phyloP scores from a whole-genome alignment of 2,888 invertebrate genomes.

The Heliconius erato region DNA sequence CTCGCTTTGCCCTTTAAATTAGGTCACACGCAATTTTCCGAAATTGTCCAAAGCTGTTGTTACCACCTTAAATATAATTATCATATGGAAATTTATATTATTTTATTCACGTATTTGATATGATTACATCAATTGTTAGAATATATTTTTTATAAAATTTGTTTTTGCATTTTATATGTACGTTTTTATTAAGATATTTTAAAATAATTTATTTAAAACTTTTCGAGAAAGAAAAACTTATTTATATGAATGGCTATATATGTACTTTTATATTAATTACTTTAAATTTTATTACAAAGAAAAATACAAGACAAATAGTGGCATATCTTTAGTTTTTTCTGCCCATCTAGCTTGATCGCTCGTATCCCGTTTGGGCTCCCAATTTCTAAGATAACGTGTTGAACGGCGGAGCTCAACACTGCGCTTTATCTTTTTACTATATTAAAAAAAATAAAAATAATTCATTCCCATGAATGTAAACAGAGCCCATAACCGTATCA shows the following conservation, averaged over 20 bases:
- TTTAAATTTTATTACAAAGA: too few species aligned
- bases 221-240: too few species aligned
- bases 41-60: slow-evolving; percentile 58
- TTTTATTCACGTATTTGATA: background rate
- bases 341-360: too few species aligned
- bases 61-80: slow-evolving; percentile 5
- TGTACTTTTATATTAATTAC: too few species aligned
- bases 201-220: too few species aligned
- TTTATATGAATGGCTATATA: too few species aligned
- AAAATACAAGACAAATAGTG: too few species aligned
- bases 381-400: too few species aligned
- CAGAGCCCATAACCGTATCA: background rate
- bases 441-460: background rate
- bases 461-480: background rate
- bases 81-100: background rate
- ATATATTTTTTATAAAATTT: background rate
- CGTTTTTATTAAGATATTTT: too few species aligned
- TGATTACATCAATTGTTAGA: background rate
- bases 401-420: background rate
- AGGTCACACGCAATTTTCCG: slow-evolving; percentile 60
- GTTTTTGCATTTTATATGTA: background rate
- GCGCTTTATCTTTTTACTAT: background rate
- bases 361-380: too few species aligned
- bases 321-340: too few species aligned
- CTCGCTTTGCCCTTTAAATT: slow-evolving; percentile 65